Base-by-base conservation (phyloP, 1,140 invertebrate genomes). In the Rhagoletis pomonella region DNA sequence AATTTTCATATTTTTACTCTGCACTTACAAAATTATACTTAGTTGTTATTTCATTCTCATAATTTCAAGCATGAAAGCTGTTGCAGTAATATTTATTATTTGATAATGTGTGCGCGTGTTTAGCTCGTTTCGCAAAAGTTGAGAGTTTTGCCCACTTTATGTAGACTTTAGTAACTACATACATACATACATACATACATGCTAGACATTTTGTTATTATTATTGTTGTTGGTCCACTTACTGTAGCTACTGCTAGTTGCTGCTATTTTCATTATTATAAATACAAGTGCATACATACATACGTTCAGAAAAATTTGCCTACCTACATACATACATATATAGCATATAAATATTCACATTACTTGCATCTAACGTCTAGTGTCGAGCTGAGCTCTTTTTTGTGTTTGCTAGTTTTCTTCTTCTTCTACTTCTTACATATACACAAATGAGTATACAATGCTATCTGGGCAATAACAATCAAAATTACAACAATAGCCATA, bases 401-500 rank as follows among this genome's bases (percentile, higher is more conserved):
- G 44, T 42, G 44, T n/a, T 29, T 42, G 39, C 29, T 69, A 42
- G 29, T 69, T 69, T 69, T 42, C 65, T 73, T 73, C 4, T 14
- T n/a, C 17, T 73, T 47, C 42, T 73, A 1, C 14, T 44, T 47
- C 67, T 73, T 73, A 1, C 17, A 73, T 73, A 2, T 2, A 73
- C 67, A 73, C 44, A 73, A 73, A 73, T 73, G 67, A 73, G n/a
- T 17, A 73, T 44, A 73, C 67, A 73, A 73, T 73, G 5, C 12
- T 42, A 17, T 7, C 67, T 44, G 10, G 60, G 12, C 60, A 62
- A 73, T 14, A 73, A 17, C 67, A 73, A 73, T 73, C 67, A 73
- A 73, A 73, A 73, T 73, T 73, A 73, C 67, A 73, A 73, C 67
- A 73, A 73, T 47, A 73, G 67, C 67, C 39, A 73, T 73, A 73